phyloP scores from a whole-genome alignment of 2,797 vertebrate species.

The Kryptopterus vitreolus region DNA sequence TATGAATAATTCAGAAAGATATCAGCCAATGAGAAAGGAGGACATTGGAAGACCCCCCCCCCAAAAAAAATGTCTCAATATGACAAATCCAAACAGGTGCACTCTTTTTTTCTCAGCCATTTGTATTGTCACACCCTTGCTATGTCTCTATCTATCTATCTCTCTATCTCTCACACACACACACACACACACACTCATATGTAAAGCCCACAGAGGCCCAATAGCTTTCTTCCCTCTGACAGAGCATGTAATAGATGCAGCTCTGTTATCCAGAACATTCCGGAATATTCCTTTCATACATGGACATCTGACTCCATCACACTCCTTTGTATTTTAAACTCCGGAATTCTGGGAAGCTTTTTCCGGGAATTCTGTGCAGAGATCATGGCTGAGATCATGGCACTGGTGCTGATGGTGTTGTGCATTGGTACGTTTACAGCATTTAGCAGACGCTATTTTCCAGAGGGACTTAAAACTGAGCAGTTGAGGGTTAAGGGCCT shows the following conservation, averaged over 20 bases:
- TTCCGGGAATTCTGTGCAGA: too few relatives aligned
- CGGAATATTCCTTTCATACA: background rate
- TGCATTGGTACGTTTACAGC: too few relatives aligned
- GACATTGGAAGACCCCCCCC: background rate
- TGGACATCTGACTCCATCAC: too few relatives aligned
- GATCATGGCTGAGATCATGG: too few relatives aligned
- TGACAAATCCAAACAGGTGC: background rate
- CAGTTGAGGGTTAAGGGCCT: too few relatives aligned
- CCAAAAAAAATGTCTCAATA: background rate
- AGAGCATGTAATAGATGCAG: conserved; percentile 15
- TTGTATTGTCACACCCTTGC: background rate
- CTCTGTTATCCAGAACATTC: conserved; percentile 1
- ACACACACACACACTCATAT: conserved; percentile 13
- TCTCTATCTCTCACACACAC: conserved; percentile 16
- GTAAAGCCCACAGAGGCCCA: background rate
- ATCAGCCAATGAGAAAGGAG: background rate
- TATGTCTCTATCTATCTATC: conserved; percentile 16
- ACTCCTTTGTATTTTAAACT: too few relatives aligned
- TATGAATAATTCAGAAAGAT: conserved; percentile 45
- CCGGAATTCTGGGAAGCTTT: too few relatives aligned
- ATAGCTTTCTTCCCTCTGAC: conserved; percentile 19
- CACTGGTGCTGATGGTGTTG: too few relatives aligned
- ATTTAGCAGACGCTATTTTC: too few relatives aligned
- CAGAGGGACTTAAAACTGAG: too few relatives aligned
- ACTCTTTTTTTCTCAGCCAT: background rate